Base-by-base conservation (phyloP, 2,113 vertebrate species). In the Sphaerodactylus townsendi region DNA sequence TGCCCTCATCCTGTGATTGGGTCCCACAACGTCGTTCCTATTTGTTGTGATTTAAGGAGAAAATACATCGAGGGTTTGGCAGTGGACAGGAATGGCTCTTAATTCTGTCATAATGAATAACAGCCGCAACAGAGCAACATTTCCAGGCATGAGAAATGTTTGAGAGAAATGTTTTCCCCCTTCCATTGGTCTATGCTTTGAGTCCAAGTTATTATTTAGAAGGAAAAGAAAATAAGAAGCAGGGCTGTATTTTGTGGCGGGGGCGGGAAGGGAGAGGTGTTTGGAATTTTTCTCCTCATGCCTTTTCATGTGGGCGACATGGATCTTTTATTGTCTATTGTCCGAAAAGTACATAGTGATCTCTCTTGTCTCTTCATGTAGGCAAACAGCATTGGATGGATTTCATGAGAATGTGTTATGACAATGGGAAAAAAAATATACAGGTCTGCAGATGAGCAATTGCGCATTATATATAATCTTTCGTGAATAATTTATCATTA, bases 321-420 rank as follows among this genome's bases (percentile, higher is more conserved):
- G 33, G 46, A 48, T 85, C 75, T 84, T 72, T 79, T 72, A 85
- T 78, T 79, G 72, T 28, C 39, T 19, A 46, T 82, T 82, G 80
- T 73, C 80, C 33, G 41, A 62, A 82, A 82, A 21, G 39, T 64
- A 13, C 53, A 78, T 50, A 71, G 78, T 46, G 41, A 78, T 46
- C 53, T 70, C 71, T 62, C 66, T 44, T 84, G 30, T 85, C 48
- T 71, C 71, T 64, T 78, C 64, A 64, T 64, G 76, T 64, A 79
- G 68, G 53, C 53, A 72, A 79, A 85, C 41, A 64, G 30, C n/a
- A 72, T 44, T 71, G 83, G 50, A 37, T 48, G 53, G 53, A 64
- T 76, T 78, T 62, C 14, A 62, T 37, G 28, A 23, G 17, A 86
- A 85, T 39, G 10, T 84, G 2, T 1, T 33, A 33, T 85, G n/a